phyloP scores from a whole-genome alignment of 2,888 invertebrate species.

The Zaprionus obscuricornis region DNA sequence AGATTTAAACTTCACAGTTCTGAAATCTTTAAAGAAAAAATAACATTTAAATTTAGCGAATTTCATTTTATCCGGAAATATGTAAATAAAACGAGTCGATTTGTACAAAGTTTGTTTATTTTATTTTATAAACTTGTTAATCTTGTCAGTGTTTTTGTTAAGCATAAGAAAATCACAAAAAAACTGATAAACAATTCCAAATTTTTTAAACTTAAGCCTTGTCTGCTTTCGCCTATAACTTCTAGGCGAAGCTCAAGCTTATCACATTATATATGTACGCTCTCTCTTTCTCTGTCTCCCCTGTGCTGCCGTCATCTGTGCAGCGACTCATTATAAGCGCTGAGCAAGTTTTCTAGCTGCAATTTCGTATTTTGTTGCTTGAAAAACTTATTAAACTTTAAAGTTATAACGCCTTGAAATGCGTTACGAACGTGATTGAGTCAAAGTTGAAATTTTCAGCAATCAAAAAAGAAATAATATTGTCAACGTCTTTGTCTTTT shows the following conservation, averaged over 20 bases:
- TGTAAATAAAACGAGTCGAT: no score
- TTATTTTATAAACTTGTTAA: background rate
- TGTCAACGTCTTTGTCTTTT: constrained; percentile 24
- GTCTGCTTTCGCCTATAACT: constrained; percentile 39
- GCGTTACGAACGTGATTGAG: constrained; percentile 52
- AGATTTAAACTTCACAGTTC: constrained; percentile 4
- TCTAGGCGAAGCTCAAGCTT: constrained; percentile 30
- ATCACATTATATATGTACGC: no score
- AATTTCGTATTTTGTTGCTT: constrained; percentile 34
- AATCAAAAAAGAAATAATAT: no score
- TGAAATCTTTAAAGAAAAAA: background rate
- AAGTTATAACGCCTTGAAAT: constrained; percentile 39
- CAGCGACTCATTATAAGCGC: constrained; percentile 32
- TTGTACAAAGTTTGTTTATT: no score
- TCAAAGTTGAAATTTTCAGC: constrained; percentile 37
- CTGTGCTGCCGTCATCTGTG: no score
- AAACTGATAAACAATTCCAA: constrained; percentile 19
- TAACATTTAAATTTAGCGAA: no score
- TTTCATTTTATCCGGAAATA: no score
- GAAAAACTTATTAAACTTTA: constrained; percentile 43
- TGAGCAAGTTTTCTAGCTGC: constrained; percentile 35
- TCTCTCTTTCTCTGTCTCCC: no score
- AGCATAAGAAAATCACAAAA: constrained; percentile 5
- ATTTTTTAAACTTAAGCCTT: constrained; percentile 27
- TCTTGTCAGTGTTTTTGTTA: constrained; percentile 12